phyloP scores from a whole-genome alignment of 37 sponge, comb jelly and placozoan genomes.

The Bolinopsis microptera region DNA sequence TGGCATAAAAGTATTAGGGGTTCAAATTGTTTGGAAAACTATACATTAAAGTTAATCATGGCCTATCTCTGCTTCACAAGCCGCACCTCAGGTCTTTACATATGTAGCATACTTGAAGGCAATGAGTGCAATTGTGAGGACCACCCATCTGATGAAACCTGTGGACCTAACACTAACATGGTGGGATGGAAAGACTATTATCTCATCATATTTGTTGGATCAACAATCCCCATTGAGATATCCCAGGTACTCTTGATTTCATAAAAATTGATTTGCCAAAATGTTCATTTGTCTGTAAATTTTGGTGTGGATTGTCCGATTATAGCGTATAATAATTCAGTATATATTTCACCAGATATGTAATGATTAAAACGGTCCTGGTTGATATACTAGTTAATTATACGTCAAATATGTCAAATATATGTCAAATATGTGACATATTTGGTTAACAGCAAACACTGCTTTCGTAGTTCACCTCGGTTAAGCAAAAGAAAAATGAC shows the following conservation, averaged over 20 bases:
- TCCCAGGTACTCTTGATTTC: slow-evolving; percentile 33
- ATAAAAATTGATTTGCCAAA: not conserved
- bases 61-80: too few species aligned
- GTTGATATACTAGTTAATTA: too few species aligned
- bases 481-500: not conserved
- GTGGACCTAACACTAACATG: not conserved
- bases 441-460: not conserved
- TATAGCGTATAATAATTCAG: too few species aligned
- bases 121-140: not conserved
- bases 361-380: too few species aligned
- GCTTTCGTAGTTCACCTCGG: not conserved
- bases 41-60: too few species aligned
- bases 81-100: slow-evolving; percentile 22
- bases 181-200: slow-evolving; percentile 54
- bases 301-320: too few species aligned
- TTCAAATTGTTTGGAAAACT: too few species aligned
- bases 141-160: not conserved
- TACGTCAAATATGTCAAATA: too few species aligned
- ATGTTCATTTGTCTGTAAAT: too few species aligned
- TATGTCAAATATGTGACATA: too few species aligned
- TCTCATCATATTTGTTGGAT: slow-evolving; percentile 61
- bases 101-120: slow-evolving; percentile 6
- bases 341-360: too few species aligned
- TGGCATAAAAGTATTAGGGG: too few species aligned
- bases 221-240: slow-evolving; percentile 45